Evolutionary conservation across 2,888 invertebrate species (phyloP), one percentile per base, ranked within the genome.

Genomic region (Mechanitis mazaeus): DNA sequence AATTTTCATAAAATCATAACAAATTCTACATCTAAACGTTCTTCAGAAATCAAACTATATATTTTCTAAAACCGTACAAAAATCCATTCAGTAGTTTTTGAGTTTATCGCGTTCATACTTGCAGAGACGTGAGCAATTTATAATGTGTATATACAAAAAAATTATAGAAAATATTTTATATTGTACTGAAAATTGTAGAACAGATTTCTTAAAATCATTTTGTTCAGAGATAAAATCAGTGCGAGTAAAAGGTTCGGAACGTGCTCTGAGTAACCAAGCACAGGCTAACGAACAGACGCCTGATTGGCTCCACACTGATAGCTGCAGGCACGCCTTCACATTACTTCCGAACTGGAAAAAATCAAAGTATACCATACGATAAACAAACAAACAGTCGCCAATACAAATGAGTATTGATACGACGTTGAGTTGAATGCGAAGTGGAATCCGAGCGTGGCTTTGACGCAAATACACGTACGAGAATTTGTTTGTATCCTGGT

Each of bases 281-380:
- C 75, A 58, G 75, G 75, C 83, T 84, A 83, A 81, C 83, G 81
- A 83, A 81, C 80, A 71, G 69, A 70, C 82, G 82, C 75, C 76
- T 88, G 89, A 89, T 87, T 88, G 87, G 85, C 77, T 76, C 81
- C 50, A 31, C 72, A 73, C 66, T 77, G 83, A 81, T 84, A 80
- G 87, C 85, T 83, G 77, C 76, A 74, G 75, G 83, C 80, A 77
- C 81, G 81, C 83, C 79, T 79, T 79, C 81, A 83, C 85, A 89
- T 89, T 87, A 87, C 83, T 84, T 84, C 83, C 83, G 82, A 82
- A 87, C 87, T 80, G 85, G 83, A 87, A 90, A 88, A 90, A 90
- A 89, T 89, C 89, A 89, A 86, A 87, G 87, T 87, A 80, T 76
- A 78, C 78, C 65, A 68, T 82, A 82, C 85, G 85, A 84, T 81